Base-by-base conservation (phyloP, 2,888 invertebrate genomes). In the Drosophila hawaiiensis region DNA sequence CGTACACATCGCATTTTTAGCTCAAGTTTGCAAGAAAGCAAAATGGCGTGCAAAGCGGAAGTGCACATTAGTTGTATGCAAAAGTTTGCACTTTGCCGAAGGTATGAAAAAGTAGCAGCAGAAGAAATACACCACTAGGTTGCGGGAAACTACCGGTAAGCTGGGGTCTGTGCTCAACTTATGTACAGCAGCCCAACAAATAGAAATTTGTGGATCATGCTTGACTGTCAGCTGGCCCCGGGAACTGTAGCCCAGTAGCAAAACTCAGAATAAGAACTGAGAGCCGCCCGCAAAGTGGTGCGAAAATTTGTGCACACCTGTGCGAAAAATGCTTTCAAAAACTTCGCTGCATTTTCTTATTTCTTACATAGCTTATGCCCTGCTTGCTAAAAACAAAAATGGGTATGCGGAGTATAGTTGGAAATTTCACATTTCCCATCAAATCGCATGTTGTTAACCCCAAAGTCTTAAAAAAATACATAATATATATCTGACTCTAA, bases 31-130 rank as follows among this genome's bases (percentile, higher is more conserved):
- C 37, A 68, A 76, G 67, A 78, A 83, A 85, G 83, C 76, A 85
- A 86, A 86, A 84, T 84, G 78, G 85, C 84, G 80, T 71, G 77
- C 82, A 82, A 86, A 84, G 89, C 89, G 86, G 89, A 87, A 89
- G 89, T 87, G 89, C 86, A 89, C 86, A 87, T 87, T 87, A 89
- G 86, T 87, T 87, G 86, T 89, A 86, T 89, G 84, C 86, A 86
- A 87, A 88, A 85, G 82, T 82, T 82, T 80, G 62, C 77, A 79
- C 79, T 78, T 79, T 81, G 65, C 66, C 58, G 56, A 77, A 68
- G 67, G 72, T 74, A 74, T 68, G 72, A 69, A 66, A 73, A 79
- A 65, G 72, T 39, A 59, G 59, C 54, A 62, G 70, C 49, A 53
- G 59, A 55, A 61, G 56, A 49, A 68, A 59, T 53, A 39, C 39